Base-by-base conservation (phyloP, 2,113 vertebrate species). In the Globicephala melas region DNA sequence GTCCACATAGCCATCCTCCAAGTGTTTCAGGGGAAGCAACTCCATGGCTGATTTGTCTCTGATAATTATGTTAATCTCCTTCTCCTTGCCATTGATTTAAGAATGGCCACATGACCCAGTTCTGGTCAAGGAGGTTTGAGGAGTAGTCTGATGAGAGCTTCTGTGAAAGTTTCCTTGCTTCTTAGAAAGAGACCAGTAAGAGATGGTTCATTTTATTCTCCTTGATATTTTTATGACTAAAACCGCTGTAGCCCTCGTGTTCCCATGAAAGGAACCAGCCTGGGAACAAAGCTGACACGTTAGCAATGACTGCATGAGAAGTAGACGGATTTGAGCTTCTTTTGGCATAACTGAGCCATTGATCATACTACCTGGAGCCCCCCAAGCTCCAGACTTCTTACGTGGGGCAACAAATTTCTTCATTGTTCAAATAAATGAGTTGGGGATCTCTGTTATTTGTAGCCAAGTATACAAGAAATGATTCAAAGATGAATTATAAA, bases 341-440 rank as follows among this genome's bases (percentile, higher is more conserved):
- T 80, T 85, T 77, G 80, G 18, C n/a, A 12, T 73, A 93, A 73
- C 6, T n/a, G 31, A 94, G 20, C 36, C 41, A 26, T 44, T 68
- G 92, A 85, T 58, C 18, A n/a, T 50, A 53, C 28, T 6, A 20
- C 17, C 62, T 88, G 58, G 87, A 86, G 55, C 10, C 12, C 36
- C 28, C 60, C 82, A 79, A 70, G 18, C 41, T 90, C 63, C 33
- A 80, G 36, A 74, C 17, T 67, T 92, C 73, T 60, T 93, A 65
- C 26, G 10, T 60, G 11, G 25, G 44, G 26, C 62, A 67, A 88
- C 65, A 88, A 20, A 36, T 83, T 84, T 91, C 21, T 14, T 82
- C 50, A 82, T 63, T 92, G 41, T 68, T 62, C 44, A 92, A 8
- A 88, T 94, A 88, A 74, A 94, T 96, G 44, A 96, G 50, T 97